A percentile compares a stretch with the other conserved stretches of the same genome.
Evolutionary conservation across 2,113 vertebrate genomes (phyloP).

Genomic region (Mandrillus leucophaeus): DNA sequence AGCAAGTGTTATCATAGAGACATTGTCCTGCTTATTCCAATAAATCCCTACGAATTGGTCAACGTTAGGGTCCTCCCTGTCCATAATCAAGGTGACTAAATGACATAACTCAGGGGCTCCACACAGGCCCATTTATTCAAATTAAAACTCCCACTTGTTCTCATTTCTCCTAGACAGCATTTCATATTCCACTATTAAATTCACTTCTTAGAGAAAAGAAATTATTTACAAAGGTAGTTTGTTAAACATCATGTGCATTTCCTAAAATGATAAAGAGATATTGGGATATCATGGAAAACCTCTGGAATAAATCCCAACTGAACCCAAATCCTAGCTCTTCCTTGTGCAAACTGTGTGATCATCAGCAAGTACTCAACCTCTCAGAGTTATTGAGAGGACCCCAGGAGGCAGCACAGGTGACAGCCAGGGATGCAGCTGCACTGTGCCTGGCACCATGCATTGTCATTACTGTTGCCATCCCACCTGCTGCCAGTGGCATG

Average conservation of each 20-base stretch:
- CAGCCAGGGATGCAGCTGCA: not conserved
- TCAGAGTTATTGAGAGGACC: not conserved
- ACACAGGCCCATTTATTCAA: not conserved
- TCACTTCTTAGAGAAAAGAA: not conserved
- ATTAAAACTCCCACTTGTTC: not conserved
- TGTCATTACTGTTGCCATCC: not conserved
- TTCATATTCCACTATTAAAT: not conserved
- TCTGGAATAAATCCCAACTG: not conserved
- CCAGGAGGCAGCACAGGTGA: not conserved
- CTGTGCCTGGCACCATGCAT: not conserved
- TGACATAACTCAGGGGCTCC: not conserved
- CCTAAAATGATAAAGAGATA: not conserved
- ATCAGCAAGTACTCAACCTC: not conserved
- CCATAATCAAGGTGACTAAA: not conserved
- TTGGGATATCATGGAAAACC: not conserved
- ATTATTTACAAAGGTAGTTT: not conserved
- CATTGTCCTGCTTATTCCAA: not conserved
- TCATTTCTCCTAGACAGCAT: not conserved
- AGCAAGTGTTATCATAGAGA: not conserved
- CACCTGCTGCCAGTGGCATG: not conserved
- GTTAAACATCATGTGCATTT: not conserved
- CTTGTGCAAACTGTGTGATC: not conserved
- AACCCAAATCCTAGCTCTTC: not conserved
- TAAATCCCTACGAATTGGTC: not conserved
- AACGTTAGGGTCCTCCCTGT: not conserved